Conservation (phyloP, 2,888 invertebrate genomes). For the Torymus aiolomorphi region DNA sequence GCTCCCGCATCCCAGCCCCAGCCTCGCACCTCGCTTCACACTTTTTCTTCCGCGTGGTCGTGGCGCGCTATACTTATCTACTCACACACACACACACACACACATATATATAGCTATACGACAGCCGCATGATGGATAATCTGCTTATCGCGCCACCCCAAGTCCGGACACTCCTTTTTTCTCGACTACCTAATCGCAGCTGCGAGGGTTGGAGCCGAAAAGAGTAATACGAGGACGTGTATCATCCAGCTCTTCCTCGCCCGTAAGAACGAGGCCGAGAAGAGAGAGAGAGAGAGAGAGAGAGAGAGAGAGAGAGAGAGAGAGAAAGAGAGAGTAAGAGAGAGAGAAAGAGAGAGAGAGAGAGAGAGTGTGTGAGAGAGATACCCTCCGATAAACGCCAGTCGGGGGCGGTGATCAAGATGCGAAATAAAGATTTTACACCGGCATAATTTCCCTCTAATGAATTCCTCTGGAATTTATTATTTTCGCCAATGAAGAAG, state of each 20-base stretch:
- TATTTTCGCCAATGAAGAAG: background rate
- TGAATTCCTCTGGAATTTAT: slow-evolving; percentile 3
- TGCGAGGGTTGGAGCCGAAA: background rate
- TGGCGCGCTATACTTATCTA: too few species aligned
- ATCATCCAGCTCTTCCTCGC: slow-evolving; percentile 45
- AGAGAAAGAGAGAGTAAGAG: background rate
- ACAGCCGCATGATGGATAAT: slow-evolving; percentile 68
- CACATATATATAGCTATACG: slow-evolving; percentile 51
- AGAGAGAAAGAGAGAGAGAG: background rate
- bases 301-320: background rate
- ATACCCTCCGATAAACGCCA: slow-evolving; percentile 24
- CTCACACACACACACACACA: background rate
- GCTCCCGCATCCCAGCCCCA: too few species aligned
- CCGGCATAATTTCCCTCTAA: slow-evolving; percentile 11
- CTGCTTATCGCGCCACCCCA: slow-evolving; percentile 64
- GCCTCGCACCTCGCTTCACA: slow-evolving; percentile 19
- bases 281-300: background rate
- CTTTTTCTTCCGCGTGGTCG: slow-evolving; percentile 30
- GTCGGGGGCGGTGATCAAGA: slow-evolving; percentile 29
- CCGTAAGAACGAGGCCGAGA: background rate
- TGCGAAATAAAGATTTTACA: slow-evolving; percentile 41
- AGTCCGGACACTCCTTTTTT: slow-evolving; percentile 45
- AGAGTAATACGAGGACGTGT: slow-evolving; percentile 51
- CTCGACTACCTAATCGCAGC: slow-evolving; percentile 43
- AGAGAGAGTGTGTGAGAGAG: background rate